phyloP scores from a whole-genome alignment of 2,888 invertebrate genomes.

The Rhodophaea formosa region DNA sequence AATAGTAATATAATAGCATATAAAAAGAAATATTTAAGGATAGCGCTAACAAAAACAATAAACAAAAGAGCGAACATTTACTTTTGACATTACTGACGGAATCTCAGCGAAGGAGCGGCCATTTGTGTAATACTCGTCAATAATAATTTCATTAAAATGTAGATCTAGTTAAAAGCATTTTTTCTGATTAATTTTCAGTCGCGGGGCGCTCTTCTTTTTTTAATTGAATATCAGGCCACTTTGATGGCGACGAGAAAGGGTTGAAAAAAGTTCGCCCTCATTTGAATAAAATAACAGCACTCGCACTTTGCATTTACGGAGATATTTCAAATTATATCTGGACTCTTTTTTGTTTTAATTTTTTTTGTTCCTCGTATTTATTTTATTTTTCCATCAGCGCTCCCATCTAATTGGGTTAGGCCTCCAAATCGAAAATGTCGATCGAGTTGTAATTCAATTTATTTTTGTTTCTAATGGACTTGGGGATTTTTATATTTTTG shows the following conservation, averaged over 20 bases:
- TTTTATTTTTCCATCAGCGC: constrained; percentile 81
- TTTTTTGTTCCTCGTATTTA: constrained; percentile 77
- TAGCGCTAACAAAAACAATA: constrained; percentile 18
- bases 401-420: constrained; percentile 80
- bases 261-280: constrained; percentile 79
- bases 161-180: constrained; percentile 82
- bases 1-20: too few relatives aligned
- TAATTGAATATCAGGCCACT: constrained; percentile 82
- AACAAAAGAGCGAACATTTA: constrained; percentile 17
- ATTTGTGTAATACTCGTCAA: constrained; percentile 78
- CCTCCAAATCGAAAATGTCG: constrained; percentile 80
- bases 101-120: constrained; percentile 64
- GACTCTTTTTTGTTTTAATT: constrained; percentile 77
- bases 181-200: constrained; percentile 82
- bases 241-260: constrained; percentile 79
- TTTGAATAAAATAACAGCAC: constrained; percentile 82
- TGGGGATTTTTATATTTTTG: constrained; percentile 68
- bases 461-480: constrained; percentile 82
- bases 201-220: constrained; percentile 76
- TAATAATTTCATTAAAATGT: constrained; percentile 82
- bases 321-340: constrained; percentile 82
- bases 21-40: too few relatives aligned
- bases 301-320: constrained; percentile 81
- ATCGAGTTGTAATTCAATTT: constrained; percentile 81
- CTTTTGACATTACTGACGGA: constrained; percentile 49